Evolutionary conservation across 2,113 vertebrate species (phyloP), one percentile per base, ranked within the genome.

Genomic region (Ictalurus punctatus): DNA sequence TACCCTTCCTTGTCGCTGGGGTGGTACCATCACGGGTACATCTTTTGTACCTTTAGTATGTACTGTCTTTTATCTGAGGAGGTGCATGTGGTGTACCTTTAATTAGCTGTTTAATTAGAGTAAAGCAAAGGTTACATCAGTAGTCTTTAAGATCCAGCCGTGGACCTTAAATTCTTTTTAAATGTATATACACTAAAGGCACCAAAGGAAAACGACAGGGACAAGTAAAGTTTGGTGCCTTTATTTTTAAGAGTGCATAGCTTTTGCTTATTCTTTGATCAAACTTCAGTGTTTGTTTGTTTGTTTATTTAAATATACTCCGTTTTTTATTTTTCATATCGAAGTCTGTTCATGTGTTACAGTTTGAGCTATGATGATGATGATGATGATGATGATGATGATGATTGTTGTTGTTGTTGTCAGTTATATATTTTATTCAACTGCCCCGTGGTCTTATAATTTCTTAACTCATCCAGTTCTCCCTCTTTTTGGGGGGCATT

Each of bases 391-490:
- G 44, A 48, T 52, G 9, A 4, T 58, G 17, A 2, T 58, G 17
- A 4, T 58, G 16, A 1, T 58, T 80, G 10, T 78, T 56, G 10
- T 82, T 58, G 34, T 27, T 13, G 44, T 48, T 48, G 44, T 48
- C 44, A 48, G 6, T 48, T 48, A 7, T 48, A 48, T 48, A 48
- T 48, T 6, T 48, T 7, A 48, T 48, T 48, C 44, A 54, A 8
- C 16, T 37, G 54, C 30, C 56, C 56, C 0, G 58, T 63, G 81
- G 56, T 25, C 19, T 83, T 61, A 27, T 17, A 12, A 78, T 87
- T 69, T 85, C 34, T 83, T 40, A 83, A 83, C 40, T 74, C 58
- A 9, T 88, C 40, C 63, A 63, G 67, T 65, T 58, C 54, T 44
- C 58, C 34, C 54, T 73, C 9, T 84, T 10, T 88, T 85, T 37